Evolutionary conservation across 2,113 vertebrate species (phyloP).

Genomic region (Forbesichthys agassizii): DNA sequence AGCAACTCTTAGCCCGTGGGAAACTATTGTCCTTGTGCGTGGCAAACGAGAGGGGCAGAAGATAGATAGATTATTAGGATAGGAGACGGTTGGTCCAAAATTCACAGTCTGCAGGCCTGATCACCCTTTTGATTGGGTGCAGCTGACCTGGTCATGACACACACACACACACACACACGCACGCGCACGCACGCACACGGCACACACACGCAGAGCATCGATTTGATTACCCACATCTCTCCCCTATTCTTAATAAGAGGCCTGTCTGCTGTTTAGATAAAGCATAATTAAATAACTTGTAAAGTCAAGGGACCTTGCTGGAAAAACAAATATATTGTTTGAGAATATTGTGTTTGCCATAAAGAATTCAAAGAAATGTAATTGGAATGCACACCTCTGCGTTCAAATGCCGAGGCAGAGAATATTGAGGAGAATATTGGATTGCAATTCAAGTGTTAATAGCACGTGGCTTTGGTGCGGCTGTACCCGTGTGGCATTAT

Average conservation of each 20-base stretch:
- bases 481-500: conserved; percentile 29
- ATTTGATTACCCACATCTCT: conserved; percentile 18
- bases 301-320: conserved; percentile 20
- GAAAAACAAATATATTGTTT: not conserved
- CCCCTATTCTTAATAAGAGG: not conserved
- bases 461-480: conserved; percentile 22
- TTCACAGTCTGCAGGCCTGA: conserved; percentile 6
- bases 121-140: conserved; percentile 3
- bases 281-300: conserved; percentile 29
- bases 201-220: not conserved
- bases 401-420: conserved; percentile 49
- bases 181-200: not conserved
- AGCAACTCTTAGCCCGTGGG: conserved; percentile 81
- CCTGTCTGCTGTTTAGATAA: conserved; percentile 27
- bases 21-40: conserved; percentile 81
- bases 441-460: conserved; percentile 66
- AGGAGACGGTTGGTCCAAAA: conserved; percentile 19
- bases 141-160: not conserved
- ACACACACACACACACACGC: not conserved
- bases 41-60: conserved; percentile 28
- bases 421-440: conserved; percentile 50
- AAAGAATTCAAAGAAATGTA: conserved; percentile 51
- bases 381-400: conserved; percentile 59
- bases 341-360: conserved; percentile 40
- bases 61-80: conserved; percentile 3